These are phyloP conservation scores for Pyrocoelia pectoralis DNA, from an alignment of 2,888 invertebrate species.

Conservation along the genomic window DNA sequence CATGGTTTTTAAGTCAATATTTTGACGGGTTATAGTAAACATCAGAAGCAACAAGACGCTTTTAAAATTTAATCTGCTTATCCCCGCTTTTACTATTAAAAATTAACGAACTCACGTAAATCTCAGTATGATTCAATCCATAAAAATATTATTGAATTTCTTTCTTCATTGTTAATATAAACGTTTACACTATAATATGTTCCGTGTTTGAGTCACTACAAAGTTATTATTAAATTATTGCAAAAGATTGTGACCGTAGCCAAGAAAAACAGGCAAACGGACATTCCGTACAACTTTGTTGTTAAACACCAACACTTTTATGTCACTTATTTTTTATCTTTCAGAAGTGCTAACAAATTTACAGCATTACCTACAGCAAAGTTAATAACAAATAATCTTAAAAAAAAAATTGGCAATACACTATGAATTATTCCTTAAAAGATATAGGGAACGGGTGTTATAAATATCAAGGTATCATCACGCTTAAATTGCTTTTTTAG, in stretches of 20 bases:
- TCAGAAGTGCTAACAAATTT: neutral
- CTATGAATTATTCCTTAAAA: neutral
- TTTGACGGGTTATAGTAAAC: neutral
- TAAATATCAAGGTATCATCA: neutral
- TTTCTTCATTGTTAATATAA: no score
- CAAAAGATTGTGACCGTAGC: neutral
- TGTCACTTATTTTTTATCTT: neutral
- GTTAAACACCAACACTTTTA: neutral
- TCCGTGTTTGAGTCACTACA: neutral
- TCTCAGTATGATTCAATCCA: no score
- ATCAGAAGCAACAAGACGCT: neutral
- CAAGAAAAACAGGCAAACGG: neutral
- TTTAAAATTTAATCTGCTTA: no score
- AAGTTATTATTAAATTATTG: slow-evolving; percentile 1
- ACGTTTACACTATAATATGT: neutral
- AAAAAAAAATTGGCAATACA: neutral
- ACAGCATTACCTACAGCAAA: neutral
- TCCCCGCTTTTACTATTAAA: no score
- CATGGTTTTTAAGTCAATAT: neutral
- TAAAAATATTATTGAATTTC: no score
- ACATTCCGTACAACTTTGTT: neutral
- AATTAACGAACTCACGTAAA: no score
- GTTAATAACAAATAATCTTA: neutral
- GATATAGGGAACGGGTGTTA: neutral
- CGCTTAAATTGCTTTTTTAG: neutral